Conservation (phyloP, 2,113 vertebrate genomes). For the Sciurus niger region DNA sequence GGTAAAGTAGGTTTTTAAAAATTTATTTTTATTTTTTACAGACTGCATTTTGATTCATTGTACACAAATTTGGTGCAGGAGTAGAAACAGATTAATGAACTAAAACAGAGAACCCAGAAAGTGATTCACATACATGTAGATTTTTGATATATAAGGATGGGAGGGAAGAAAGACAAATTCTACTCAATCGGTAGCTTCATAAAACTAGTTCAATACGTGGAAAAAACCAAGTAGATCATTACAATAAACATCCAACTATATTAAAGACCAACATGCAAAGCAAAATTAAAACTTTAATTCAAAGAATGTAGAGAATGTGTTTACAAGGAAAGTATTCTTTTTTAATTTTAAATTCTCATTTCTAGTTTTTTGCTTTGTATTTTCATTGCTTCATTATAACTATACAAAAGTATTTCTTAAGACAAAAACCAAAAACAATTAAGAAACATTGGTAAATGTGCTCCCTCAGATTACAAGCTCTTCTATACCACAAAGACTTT, state of each 20-base stretch:
- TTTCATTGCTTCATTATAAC: too few species aligned
- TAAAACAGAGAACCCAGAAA: not conserved
- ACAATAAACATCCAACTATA: not conserved
- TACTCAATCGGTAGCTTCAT: not conserved
- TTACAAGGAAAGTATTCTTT: not conserved
- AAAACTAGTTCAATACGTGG: not conserved
- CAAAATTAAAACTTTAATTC: conserved; percentile 16
- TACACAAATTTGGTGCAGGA: not conserved
- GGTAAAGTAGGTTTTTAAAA: not conserved
- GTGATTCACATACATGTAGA: not conserved
- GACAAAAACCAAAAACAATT: not conserved
- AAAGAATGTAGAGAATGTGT: not conserved
- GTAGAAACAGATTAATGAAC: not conserved
- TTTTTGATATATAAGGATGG: not conserved
- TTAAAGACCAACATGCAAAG: not conserved
- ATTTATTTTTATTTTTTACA: too few species aligned
- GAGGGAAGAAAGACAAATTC: not conserved
- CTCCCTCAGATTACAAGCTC: not conserved
- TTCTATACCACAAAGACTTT: not conserved
- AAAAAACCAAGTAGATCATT: not conserved
- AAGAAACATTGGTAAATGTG: not conserved
- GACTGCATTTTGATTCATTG: too few species aligned
- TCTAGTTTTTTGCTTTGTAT: too few species aligned
- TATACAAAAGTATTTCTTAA: not conserved
- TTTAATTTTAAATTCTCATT: not conserved